phyloP scores from a whole-genome alignment of 2,113 vertebrate genomes.

The Harpagus bidentatus region DNA sequence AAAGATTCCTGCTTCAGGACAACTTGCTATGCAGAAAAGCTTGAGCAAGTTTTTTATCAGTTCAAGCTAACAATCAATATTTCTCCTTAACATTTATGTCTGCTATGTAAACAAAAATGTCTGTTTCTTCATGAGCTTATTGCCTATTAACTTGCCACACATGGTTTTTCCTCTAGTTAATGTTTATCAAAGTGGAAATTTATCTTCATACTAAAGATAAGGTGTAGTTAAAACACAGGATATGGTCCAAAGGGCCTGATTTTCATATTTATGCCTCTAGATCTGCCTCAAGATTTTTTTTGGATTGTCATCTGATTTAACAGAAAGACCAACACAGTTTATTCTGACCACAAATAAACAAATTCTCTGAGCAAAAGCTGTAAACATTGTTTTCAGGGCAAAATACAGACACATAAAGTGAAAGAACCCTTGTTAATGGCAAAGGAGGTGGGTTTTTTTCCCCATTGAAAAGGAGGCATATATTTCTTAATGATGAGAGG shows the following conservation, averaged over 20 bases:
- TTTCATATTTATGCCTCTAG: neutral
- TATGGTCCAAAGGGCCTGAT: neutral
- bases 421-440: neutral
- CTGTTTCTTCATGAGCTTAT: neutral
- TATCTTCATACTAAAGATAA: neutral
- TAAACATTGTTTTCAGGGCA: neutral
- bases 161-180: neutral
- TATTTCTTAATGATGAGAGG: neutral
- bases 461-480: rapidly evolving
- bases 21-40: neutral
- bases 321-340: neutral
- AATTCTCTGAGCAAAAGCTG: neutral
- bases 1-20: neutral
- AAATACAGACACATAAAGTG: neutral
- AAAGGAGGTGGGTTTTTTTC: rapidly evolving
- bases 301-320: neutral
- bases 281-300: neutral
- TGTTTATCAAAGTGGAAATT: neutral
- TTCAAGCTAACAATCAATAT: neutral
- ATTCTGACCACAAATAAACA: neutral
- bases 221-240: neutral
- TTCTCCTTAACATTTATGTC: neutral
- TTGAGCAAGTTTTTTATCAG: neutral
- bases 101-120: neutral
- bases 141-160: neutral